These are phyloP conservation scores for Coptodon rendalli DNA, from an alignment of 2,113 vertebrate species.

Conservation along the genomic window DNA sequence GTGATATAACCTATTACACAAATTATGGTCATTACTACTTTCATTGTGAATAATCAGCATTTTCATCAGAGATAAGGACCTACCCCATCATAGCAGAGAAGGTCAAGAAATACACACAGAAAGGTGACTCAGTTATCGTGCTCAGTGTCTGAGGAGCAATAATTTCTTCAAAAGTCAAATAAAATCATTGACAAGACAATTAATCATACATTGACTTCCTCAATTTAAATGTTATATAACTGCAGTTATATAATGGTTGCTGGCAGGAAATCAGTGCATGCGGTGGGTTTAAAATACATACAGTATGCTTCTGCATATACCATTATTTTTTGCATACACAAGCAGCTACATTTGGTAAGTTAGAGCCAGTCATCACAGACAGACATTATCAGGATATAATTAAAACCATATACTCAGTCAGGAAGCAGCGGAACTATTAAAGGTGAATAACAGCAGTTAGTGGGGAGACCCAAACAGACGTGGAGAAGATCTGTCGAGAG, in stretches of 20 bases:
- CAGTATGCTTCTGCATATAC: not conserved
- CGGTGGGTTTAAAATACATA: not conserved
- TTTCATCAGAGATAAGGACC: not conserved
- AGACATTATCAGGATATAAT: not conserved
- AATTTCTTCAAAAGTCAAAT: not conserved
- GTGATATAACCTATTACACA: not conserved
- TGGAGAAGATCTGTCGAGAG: too few relatives aligned
- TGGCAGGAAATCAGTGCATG: not conserved
- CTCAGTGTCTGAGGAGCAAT: not conserved
- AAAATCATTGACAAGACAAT: not conserved
- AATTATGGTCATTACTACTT: not conserved
- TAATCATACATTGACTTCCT: not conserved
- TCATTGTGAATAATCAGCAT: not conserved
- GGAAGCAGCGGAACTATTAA: not conserved
- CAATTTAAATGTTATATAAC: not conserved
- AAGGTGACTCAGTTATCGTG: not conserved
- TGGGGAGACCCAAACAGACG: too few relatives aligned
- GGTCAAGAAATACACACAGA: not conserved
- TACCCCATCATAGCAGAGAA: not conserved
- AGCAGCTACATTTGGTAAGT: not conserved
- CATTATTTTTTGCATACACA: not conserved
- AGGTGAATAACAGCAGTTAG: not conserved
- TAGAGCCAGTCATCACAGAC: not conserved
- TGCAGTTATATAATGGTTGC: not conserved
- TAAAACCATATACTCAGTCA: not conserved